Base-by-base conservation (phyloP, 1,140 invertebrate species). In the Bursaphelenchus mucronatus region DNA sequence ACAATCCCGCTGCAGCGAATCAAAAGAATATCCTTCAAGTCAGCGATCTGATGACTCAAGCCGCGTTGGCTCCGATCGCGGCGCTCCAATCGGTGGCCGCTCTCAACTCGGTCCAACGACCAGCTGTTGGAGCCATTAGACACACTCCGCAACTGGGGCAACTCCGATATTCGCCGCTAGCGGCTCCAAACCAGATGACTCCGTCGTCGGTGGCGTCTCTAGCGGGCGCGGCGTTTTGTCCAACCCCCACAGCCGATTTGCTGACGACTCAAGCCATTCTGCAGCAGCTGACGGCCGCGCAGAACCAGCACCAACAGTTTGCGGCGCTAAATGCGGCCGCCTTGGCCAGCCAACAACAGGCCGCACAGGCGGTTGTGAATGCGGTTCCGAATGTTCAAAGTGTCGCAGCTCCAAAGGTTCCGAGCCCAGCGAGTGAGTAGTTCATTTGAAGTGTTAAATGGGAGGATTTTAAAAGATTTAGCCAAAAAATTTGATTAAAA, bases 131-230 rank as follows among this genome's bases (percentile, higher is more conserved):
- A 9, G 91, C 92, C 43, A 84, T 95, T 82, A 85, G 67, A 75
- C 80, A 69, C 83, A 75, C 82, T 66, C 90, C 69, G 89, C 90
- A 19, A 88, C 89, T 80, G 76, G 78, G 19, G 57, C 82, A 43
- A 83, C 85, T 61, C 83, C 90, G 92, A 86, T 96, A 94, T 86
- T 94, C 92, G 79, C 92, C 92, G 76, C 85, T 94, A 83, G 40
- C 57, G 17, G 11, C 57, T 0, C n/a, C 54, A 1, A n/a, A n/a
- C 4, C 13, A n/a, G 4, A 44, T 59, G 40, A 50, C 13, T 9
- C 57, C 61, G 11, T 47, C 73, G 15, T 43, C 69, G 50, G 57
- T 63, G 41, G 58, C 57, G 19, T 59, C 45, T 39, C 6, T 44
- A 19, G 44, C 21, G 41, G 39, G 47, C 40, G 46, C 21, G 44